phyloP scores from a whole-genome alignment of 2,797 vertebrate genomes.

The Notolepis coatsorum region DNA sequence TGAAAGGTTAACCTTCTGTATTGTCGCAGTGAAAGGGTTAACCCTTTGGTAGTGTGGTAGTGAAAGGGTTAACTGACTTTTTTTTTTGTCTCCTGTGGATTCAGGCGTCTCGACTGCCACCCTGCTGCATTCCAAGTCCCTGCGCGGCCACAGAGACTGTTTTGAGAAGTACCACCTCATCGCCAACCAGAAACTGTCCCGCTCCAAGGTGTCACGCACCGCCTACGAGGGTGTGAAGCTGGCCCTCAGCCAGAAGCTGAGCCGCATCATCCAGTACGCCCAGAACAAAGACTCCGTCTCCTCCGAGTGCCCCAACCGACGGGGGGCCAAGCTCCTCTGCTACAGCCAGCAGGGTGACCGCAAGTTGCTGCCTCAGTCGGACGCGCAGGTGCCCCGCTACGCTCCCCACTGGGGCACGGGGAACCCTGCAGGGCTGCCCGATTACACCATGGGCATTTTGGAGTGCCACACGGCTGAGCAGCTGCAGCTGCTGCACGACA shows the following conservation, averaged over 20 bases:
- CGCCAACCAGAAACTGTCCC: constrained; percentile 94
- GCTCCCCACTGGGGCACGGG: constrained; percentile 86
- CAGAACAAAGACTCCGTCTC: constrained; percentile 92
- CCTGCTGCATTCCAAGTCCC: constrained; percentile 92
- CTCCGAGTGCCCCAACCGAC: constrained; percentile 77
- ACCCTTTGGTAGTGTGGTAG: too few species aligned
- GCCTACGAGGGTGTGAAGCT: constrained; percentile 95
- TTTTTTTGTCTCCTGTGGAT: too few species aligned
- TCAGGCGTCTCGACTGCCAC: constrained; percentile 89
- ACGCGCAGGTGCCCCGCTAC: constrained; percentile 93
- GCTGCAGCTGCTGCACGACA: constrained; percentile 81
- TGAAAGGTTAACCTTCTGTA: too few species aligned
- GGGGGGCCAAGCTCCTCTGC: constrained; percentile 84
- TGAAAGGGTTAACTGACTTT: too few species aligned
- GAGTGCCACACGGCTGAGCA: constrained; percentile 78
- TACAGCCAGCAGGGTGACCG: constrained; percentile 87
- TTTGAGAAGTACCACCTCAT: constrained; percentile 99
- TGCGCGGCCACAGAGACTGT: constrained; percentile 96
- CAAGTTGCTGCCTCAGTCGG: constrained; percentile 88
- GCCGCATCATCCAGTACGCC: constrained; percentile 94
- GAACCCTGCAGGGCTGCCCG: constrained; percentile 65
- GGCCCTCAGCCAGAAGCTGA: constrained; percentile 93
- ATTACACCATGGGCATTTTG: constrained; percentile 77
- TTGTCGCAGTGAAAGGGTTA: too few species aligned
- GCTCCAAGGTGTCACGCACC: constrained; percentile 90